phyloP scores from a whole-genome alignment of 2,888 invertebrate species.

The Gryllus longicercus region DNA sequence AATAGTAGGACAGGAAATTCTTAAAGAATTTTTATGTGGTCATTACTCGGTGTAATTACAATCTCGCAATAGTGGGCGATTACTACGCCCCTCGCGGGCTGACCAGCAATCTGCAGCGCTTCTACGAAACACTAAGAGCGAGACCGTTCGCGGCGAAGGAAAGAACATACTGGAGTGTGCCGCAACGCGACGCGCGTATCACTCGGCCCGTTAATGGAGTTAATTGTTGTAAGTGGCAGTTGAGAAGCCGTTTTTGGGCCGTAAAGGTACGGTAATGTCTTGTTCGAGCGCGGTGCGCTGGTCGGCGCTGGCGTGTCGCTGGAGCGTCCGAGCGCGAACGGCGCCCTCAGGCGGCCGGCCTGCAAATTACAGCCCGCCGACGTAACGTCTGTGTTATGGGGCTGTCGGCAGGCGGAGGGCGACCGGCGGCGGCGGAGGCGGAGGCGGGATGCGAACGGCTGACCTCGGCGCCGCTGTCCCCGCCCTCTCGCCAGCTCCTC shows the following conservation, averaged over 20 bases:
- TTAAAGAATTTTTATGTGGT: neutral
- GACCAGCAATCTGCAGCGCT: neutral
- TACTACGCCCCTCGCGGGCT: neutral
- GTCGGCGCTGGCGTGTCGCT: neutral
- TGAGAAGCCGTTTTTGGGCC: conserved; percentile 17
- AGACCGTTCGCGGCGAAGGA: no score
- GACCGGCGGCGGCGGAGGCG: neutral
- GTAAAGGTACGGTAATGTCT: conserved; percentile 17
- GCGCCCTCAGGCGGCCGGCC: neutral
- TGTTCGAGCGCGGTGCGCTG: neutral
- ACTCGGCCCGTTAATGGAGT: conserved; percentile 1
- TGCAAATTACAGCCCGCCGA: neutral
- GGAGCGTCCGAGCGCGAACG: neutral
- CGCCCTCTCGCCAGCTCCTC: neutral
- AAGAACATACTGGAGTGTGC: neutral
- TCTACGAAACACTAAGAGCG: no score
- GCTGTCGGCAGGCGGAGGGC: neutral
- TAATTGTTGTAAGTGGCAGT: conserved; percentile 1
- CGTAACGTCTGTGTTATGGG: conserved; percentile 8
- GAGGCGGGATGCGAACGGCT: neutral
- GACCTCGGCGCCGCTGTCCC: neutral
- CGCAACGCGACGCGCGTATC: neutral
- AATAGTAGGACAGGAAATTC: conserved; percentile 5
- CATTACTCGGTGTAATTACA: neutral
- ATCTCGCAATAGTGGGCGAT: neutral